A percentile compares a stretch with the other conserved stretches of the same genome.
Evolutionary conservation across 2,888 invertebrate species (phyloP).

Genomic region (Epiblema foenella): DNA sequence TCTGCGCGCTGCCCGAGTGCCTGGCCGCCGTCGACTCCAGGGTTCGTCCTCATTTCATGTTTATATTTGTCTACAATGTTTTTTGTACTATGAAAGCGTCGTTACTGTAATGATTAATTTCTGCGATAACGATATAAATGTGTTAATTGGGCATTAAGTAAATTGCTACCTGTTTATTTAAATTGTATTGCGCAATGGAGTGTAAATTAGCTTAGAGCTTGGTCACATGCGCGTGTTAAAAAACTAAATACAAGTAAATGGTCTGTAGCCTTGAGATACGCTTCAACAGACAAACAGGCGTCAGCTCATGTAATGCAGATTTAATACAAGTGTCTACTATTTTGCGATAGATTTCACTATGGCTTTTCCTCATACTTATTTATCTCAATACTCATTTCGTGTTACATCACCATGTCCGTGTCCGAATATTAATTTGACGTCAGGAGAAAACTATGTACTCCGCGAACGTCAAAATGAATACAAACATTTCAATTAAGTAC

Average conservation of each 20-base stretch:
- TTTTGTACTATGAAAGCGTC: background rate
- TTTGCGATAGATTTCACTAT: background rate
- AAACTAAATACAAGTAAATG: background rate
- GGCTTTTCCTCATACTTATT: background rate
- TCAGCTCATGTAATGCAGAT: background rate
- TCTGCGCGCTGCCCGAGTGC: constrained; percentile 81
- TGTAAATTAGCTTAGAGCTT: too few species aligned
- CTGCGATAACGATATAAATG: background rate
- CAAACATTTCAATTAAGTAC: constrained; percentile 11
- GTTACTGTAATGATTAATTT: background rate
- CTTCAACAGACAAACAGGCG: constrained; percentile 20
- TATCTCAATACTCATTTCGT: background rate
- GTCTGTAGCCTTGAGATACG: constrained; percentile 4
- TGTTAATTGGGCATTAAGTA: too few species aligned
- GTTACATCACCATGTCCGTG: background rate
- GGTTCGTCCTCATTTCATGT: constrained; percentile 68
- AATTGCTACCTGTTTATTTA: background rate
- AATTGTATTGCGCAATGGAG: background rate
- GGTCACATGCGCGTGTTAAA: background rate
- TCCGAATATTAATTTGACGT: background rate
- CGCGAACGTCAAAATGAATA: background rate
- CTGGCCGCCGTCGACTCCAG: constrained; percentile 85
- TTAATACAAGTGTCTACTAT: background rate
- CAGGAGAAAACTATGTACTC: background rate
- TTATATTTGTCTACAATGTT: background rate